These are phyloP conservation scores for Anguilla obscura DNA, from an alignment of 2,797 vertebrate species.

Conservation along the genomic window DNA sequence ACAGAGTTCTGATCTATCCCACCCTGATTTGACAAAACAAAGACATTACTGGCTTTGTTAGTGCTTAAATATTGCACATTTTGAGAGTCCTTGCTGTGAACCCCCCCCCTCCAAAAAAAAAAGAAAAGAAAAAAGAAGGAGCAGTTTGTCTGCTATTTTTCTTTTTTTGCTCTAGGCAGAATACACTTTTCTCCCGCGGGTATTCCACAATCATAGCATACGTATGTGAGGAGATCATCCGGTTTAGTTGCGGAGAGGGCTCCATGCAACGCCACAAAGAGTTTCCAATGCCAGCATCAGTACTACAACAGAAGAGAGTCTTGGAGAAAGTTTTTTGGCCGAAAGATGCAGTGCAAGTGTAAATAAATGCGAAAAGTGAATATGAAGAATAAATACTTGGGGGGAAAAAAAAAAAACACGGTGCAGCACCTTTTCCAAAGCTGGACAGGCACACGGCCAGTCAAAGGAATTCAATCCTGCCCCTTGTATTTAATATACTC, in stretches of 20 bases:
- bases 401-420: not conserved
- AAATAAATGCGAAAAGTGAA: not conserved
- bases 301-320: not conserved
- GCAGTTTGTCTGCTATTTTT: not conserved
- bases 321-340: not conserved
- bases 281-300: not conserved
- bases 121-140: not conserved
- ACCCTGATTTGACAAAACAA: not conserved
- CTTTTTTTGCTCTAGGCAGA: not conserved
- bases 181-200: not conserved
- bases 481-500: not conserved
- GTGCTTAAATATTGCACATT: conserved; percentile 9
- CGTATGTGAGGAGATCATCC: not conserved
- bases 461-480: not conserved
- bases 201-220: not conserved
- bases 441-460: not conserved
- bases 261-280: too few species aligned
- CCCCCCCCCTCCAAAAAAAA: not conserved
- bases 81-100: not conserved
- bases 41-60: not conserved
- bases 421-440: not conserved
- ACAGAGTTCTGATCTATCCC: not conserved
- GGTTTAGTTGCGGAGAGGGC: not conserved
- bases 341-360: not conserved
- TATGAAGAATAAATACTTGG: not conserved